Evolutionary conservation across 30 jellyfish, hydroid and myxozoan genomes (phyloP).

Genomic region (Pelagia noctiluca): DNA sequence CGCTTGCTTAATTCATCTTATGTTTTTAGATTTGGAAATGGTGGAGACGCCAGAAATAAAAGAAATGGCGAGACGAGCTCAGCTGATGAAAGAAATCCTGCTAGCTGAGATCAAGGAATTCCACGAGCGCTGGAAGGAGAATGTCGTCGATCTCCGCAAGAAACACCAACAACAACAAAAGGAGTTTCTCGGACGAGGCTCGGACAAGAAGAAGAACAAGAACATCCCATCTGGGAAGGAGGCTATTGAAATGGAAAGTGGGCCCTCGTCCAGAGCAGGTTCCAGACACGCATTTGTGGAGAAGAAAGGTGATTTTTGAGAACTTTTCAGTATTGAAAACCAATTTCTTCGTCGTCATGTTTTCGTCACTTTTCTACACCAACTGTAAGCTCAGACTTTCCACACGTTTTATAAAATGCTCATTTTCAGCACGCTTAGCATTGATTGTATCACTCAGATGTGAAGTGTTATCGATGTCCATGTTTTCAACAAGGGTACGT

Average conservation of each 20-base stretch:
- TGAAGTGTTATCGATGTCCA: too few species aligned
- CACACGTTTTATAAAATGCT: too few species aligned
- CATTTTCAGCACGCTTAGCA: too few species aligned
- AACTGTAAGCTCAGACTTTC: too few species aligned
- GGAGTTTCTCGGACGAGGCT: conserved; percentile 68
- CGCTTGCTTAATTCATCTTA: not conserved
- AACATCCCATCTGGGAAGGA: conserved; percentile 50
- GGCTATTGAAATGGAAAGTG: conserved; percentile 68
- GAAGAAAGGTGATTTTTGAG: not conserved
- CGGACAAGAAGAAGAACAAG: conserved; percentile 7
- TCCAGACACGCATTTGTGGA: conserved; percentile 52
- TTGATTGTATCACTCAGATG: too few species aligned
- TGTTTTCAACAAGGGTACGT: too few species aligned
- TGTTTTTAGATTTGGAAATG: conserved; percentile 84
- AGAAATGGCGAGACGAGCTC: conserved; percentile 93
- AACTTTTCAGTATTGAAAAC: too few species aligned
- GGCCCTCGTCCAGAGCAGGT: conserved; percentile 64
- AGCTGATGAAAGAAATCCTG: conserved; percentile 82
- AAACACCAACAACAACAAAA: conserved; percentile 87
- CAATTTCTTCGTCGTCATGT: too few species aligned
- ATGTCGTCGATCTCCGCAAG: conserved; percentile 55
- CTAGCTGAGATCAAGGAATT: conserved; percentile 85
- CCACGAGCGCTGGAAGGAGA: conserved; percentile 90
- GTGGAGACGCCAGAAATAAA: conserved; percentile 88
- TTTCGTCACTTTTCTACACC: too few species aligned